Evolutionary conservation across 2,113 vertebrate genomes (phyloP).

Genomic region (Istiophorus platypterus): DNA sequence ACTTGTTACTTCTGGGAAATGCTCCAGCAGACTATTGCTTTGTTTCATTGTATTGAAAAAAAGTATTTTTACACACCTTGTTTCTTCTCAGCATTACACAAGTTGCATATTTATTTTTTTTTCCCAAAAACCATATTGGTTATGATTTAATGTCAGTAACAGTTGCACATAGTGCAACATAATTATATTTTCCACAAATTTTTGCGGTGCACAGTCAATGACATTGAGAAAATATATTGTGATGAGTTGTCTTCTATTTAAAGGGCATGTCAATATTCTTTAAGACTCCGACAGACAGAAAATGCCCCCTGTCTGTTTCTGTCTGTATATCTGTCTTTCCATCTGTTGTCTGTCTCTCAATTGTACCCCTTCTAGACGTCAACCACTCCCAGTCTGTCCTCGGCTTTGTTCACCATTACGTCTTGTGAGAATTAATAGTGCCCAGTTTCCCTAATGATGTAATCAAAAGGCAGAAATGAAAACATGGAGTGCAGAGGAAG

Average conservation of each 20-base stretch:
- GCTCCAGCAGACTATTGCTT: not conserved
- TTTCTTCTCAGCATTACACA: not conserved
- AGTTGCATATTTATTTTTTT: too few relatives aligned
- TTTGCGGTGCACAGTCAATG: not conserved
- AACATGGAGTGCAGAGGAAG: slow-evolving; percentile 11
- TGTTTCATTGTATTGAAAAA: not conserved
- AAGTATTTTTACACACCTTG: not conserved
- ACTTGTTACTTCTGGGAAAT: not conserved
- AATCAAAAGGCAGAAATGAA: slow-evolving; percentile 33
- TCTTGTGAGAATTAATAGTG: slow-evolving; percentile 4
- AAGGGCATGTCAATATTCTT: slow-evolving; percentile 40
- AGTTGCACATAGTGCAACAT: not conserved
- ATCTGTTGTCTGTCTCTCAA: slow-evolving; percentile 23
- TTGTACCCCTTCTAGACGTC: not conserved
- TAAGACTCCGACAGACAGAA: slow-evolving; percentile 45
- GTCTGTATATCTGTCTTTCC: slow-evolving; percentile 9
- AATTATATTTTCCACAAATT: not conserved
- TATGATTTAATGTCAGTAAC: not conserved
- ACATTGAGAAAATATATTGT: not conserved
- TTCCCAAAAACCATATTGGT: too few relatives aligned
- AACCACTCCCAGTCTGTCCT: not conserved
- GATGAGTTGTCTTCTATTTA: slow-evolving; percentile 43
- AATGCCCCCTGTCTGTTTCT: not conserved
- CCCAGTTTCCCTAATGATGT: slow-evolving; percentile 37
- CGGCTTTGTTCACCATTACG: slow-evolving; percentile 12